Evolutionary conservation across 2,797 vertebrate species (phyloP).

Genomic region (Lycodopsis pacificus): DNA sequence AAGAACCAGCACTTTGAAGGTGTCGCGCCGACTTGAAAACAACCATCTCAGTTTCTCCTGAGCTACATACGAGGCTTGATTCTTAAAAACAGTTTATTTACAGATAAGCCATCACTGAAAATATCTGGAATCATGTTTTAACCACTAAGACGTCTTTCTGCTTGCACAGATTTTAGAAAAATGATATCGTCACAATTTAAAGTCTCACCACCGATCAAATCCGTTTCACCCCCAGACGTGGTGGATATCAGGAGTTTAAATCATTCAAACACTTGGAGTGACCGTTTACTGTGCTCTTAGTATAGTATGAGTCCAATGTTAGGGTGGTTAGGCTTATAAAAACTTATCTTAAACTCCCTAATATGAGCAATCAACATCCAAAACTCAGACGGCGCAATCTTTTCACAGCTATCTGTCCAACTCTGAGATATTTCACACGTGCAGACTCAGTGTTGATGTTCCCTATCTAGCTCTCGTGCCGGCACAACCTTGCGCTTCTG

Average conservation of each 20-base stretch:
- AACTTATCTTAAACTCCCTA: not conserved
- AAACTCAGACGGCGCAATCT: not conserved
- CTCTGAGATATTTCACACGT: not conserved
- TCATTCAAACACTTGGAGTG: not conserved
- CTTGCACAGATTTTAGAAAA: not conserved
- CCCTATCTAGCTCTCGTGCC: not conserved
- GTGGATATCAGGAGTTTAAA: not conserved
- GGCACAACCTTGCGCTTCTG: constrained; percentile 8
- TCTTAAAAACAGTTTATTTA: not conserved
- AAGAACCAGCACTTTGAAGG: not conserved
- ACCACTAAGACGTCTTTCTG: not conserved
- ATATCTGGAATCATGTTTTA: not conserved
- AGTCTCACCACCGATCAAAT: not conserved
- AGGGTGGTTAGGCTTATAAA: too few species aligned
- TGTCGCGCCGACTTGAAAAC: too few species aligned
- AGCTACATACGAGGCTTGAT: too few species aligned
- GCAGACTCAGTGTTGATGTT: constrained; percentile 28
- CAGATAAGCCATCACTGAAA: not conserved
- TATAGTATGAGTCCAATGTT: not conserved
- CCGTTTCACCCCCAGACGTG: not conserved
- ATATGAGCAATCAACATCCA: not conserved
- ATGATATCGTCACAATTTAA: not conserved
- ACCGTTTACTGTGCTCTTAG: not conserved
- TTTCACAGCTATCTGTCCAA: not conserved
- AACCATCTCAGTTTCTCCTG: too few species aligned